phyloP scores from a whole-genome alignment of 2,113 vertebrate species.

The Stomatorhinus ivindoensis region DNA sequence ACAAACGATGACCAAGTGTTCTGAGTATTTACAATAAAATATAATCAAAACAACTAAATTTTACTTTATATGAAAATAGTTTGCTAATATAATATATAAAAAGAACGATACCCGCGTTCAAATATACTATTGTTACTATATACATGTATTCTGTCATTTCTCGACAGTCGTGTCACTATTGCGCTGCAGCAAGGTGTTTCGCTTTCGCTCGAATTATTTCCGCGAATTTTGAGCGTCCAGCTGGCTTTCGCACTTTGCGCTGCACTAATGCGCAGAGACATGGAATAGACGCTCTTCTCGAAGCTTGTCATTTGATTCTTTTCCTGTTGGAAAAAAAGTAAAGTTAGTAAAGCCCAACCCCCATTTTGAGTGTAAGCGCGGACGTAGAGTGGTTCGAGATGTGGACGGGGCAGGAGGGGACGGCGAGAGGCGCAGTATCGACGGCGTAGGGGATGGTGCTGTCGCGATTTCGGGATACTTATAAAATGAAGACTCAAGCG shows the following conservation, averaged over 20 bases:
- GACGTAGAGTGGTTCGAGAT: conserved; percentile 49
- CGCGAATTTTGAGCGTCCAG: not conserved
- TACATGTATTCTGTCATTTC: not conserved
- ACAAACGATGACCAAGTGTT: not conserved
- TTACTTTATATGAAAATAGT: not conserved
- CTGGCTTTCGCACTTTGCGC: not conserved
- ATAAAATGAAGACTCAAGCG: not conserved
- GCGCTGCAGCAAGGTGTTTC: not conserved
- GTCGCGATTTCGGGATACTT: not conserved
- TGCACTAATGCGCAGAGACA: not conserved
- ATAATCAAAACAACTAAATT: not conserved
- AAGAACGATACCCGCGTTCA: not conserved
- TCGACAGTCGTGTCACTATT: not conserved
- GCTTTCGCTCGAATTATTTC: not conserved
- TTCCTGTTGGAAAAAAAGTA: conserved; percentile 52
- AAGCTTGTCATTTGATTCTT: conserved; percentile 55
- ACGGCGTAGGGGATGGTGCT: not conserved
- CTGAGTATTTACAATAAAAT: not conserved
- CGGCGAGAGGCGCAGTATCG: not conserved
- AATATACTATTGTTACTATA: not conserved
- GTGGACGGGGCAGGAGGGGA: conserved; percentile 27
- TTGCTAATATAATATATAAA: not conserved
- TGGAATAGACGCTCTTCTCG: not conserved
- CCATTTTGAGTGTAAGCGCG: conserved; percentile 39
- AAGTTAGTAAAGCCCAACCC: conserved; percentile 51